These are phyloP conservation scores for Serrognathus titanus DNA, from an alignment of 2,888 invertebrate genomes.

Conservation along the genomic window DNA sequence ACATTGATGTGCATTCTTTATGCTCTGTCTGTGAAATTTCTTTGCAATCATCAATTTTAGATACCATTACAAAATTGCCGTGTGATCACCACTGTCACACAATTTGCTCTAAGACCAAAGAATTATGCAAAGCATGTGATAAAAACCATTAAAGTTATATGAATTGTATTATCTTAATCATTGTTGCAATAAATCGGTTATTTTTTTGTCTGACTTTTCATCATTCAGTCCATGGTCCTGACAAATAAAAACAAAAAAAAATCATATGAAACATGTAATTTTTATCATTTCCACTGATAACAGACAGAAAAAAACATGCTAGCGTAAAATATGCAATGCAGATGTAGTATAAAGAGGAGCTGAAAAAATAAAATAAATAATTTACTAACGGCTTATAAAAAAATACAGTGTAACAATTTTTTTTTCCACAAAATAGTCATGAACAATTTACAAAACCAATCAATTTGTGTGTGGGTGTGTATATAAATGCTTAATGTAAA, in stretches of 20 bases:
- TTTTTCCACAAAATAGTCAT: constrained; percentile 5
- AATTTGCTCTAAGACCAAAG: constrained; percentile 32
- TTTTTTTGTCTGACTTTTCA: too few species aligned
- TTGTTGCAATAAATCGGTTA: not conserved
- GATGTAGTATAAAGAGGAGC: constrained; percentile 13
- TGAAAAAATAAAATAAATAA: constrained; percentile 17
- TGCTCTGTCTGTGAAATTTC: constrained; percentile 40
- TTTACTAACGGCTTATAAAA: constrained; percentile 14
- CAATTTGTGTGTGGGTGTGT: too few species aligned
- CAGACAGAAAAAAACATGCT: constrained; percentile 17
- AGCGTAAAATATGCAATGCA: constrained; percentile 12
- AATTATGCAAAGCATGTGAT: constrained; percentile 34
- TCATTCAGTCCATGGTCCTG: not conserved
- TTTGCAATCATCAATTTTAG: constrained; percentile 34
- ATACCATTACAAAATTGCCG: constrained; percentile 29
- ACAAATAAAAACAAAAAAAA: constrained; percentile 8
- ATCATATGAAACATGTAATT: constrained; percentile 19
- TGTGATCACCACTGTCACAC: constrained; percentile 41
- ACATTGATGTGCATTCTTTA: constrained; percentile 15
- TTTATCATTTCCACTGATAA: constrained; percentile 16
- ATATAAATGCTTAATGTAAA: constrained; percentile 10
- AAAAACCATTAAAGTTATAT: not conserved
- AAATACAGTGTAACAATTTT: constrained; percentile 10
- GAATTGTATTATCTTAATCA: not conserved
- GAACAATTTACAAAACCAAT: constrained; percentile 13